A percentile compares a stretch with the other conserved stretches of the same genome.
These are phyloP conservation scores for Rugalucina vietnamica DNA, from an alignment of 2,888 invertebrate species.

Conservation along the genomic window DNA sequence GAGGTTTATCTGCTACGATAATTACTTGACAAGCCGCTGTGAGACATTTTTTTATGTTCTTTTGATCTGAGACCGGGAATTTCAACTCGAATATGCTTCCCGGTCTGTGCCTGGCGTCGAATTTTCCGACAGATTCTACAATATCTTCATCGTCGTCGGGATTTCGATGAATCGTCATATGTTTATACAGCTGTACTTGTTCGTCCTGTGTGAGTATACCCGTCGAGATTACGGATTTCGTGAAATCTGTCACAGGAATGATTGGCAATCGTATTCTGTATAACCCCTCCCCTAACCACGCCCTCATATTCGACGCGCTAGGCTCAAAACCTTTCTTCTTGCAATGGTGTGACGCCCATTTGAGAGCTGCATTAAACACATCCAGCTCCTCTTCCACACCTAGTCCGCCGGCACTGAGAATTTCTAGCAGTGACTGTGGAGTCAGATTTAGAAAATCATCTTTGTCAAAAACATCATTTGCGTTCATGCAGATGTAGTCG, in stretches of 20 bases:
- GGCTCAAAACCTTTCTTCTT: slow-evolving; percentile 55
- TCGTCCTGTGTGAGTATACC: slow-evolving; percentile 55
- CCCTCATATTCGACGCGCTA: slow-evolving; percentile 55
- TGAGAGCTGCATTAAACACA: slow-evolving; percentile 59
- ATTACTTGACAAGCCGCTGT: slow-evolving; percentile 56
- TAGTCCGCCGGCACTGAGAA: slow-evolving; percentile 43
- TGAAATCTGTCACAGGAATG: slow-evolving; percentile 61
- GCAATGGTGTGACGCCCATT: slow-evolving; percentile 63
- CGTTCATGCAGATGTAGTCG: slow-evolving; percentile 59
- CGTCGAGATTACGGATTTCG: slow-evolving; percentile 46
- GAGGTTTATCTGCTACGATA: slow-evolving; percentile 56
- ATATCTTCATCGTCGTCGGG: slow-evolving; percentile 33
- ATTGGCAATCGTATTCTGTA: slow-evolving; percentile 57
- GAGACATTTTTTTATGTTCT: slow-evolving; percentile 55
- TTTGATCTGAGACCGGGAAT: slow-evolving; percentile 41
- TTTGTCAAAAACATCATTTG: slow-evolving; percentile 58
- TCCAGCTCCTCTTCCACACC: slow-evolving; percentile 61
- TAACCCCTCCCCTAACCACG: slow-evolving; percentile 59
- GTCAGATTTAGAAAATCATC: slow-evolving; percentile 56
- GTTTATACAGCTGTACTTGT: slow-evolving; percentile 62
- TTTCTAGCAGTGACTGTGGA: slow-evolving; percentile 39
- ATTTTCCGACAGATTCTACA: slow-evolving; percentile 54
- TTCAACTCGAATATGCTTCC: slow-evolving; percentile 60
- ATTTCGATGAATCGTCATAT: slow-evolving; percentile 46
- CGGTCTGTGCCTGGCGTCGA: slow-evolving; percentile 56